phyloP scores from a whole-genome alignment of 2,797 vertebrate genomes.

The Tragelaphus oryx region DNA sequence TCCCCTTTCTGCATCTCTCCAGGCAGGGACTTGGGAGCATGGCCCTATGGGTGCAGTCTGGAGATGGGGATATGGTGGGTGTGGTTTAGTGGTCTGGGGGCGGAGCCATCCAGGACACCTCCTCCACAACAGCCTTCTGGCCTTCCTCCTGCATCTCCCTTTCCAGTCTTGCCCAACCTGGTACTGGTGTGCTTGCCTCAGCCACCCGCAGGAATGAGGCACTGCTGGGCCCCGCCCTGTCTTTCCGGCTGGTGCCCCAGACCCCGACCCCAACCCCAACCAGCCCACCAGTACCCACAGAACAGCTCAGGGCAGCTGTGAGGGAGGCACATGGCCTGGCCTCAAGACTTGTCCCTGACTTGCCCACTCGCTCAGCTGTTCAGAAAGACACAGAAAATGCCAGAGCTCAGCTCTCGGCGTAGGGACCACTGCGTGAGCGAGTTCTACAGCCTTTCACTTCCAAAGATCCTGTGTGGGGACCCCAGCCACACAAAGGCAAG shows the following conservation, averaged over 20 bases:
- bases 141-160: not conserved
- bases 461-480: not conserved
- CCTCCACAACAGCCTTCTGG: not conserved
- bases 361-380: not conserved
- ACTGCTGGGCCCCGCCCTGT: not conserved
- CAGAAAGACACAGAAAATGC: not conserved
- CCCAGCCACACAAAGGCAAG: not conserved
- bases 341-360: not conserved
- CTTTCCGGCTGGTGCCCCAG: not conserved
- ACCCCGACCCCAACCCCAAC: not conserved
- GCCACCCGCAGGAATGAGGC: not conserved
- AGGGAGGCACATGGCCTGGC: not conserved
- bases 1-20: not conserved
- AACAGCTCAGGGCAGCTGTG: fast-evolving
- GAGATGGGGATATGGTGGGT: not conserved
- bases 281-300: not conserved
- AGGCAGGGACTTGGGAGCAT: not conserved
- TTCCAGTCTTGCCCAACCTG: constrained; percentile 75
- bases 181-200: constrained; percentile 55
- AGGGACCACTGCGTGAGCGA: not conserved
- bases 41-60: not conserved
- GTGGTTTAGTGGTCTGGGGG: not conserved
- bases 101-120: not conserved
- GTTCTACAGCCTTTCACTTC: not conserved
- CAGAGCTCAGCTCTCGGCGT: not conserved